These are phyloP conservation scores for Dicycla oo DNA, from an alignment of 2,888 invertebrate species.

Conservation along the genomic window DNA sequence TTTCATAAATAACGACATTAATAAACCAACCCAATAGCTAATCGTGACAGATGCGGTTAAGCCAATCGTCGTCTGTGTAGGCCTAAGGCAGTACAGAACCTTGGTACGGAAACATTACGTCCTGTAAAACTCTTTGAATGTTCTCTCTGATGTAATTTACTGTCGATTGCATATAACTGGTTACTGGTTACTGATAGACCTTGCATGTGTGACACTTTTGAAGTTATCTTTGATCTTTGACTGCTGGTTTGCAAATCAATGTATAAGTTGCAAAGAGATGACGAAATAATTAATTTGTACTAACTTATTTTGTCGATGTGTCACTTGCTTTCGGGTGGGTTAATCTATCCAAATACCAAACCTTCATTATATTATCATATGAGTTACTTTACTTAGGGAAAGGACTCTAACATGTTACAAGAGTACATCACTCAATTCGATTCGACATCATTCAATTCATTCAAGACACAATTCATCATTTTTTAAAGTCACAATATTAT, in stretches of 20 bases:
- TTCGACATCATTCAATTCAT: background rate
- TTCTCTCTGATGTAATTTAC: constrained; percentile 30
- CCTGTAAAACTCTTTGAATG: constrained; percentile 36
- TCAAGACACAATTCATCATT: background rate
- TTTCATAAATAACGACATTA: background rate
- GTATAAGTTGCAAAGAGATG: constrained; percentile 15
- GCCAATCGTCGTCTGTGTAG: constrained; percentile 3
- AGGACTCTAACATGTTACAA: background rate
- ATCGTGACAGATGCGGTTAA: constrained; percentile 22
- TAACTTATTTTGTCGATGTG: background rate
- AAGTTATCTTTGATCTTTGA: constrained; percentile 45
- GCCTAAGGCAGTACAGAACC: constrained; percentile 45
- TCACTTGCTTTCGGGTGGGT: background rate
- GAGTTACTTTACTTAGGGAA: background rate
- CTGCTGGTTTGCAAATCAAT: constrained; percentile 13
- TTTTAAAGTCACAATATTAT: too few relatives aligned
- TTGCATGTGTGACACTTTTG: constrained; percentile 37
- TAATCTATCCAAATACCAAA: background rate
- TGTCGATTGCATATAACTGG: constrained; percentile 18
- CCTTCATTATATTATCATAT: too few relatives aligned
- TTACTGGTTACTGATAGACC: constrained; percentile 21
- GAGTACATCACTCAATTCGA: too few relatives aligned
- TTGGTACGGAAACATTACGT: constrained; percentile 31
- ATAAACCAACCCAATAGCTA: background rate
- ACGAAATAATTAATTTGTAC: background rate